These are phyloP conservation scores for Ophraella communa DNA, from an alignment of 2,888 invertebrate species.

Conservation along the genomic window DNA sequence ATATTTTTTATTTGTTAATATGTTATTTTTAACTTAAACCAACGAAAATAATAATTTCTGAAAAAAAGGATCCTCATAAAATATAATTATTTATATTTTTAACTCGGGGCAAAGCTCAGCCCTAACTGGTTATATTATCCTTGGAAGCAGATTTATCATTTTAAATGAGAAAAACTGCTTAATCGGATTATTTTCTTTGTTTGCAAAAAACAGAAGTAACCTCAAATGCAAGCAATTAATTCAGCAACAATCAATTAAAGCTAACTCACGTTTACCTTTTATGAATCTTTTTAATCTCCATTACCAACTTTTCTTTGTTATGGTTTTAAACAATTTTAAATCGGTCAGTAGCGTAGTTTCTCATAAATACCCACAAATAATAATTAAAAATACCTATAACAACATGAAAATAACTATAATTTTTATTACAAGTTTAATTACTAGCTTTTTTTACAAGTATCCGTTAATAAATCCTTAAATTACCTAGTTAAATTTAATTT, in stretches of 20 bases:
- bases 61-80: no score
- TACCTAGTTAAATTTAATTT: no score
- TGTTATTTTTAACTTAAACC: no score
- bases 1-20: no score
- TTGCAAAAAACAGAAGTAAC: conserved; percentile 1
- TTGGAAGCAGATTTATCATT: conserved; percentile 4
- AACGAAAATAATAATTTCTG: no score
- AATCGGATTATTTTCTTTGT: conserved; percentile 18
- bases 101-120: background rate
- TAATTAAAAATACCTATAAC: no score
- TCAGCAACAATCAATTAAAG: conserved; percentile 13
- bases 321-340: background rate
- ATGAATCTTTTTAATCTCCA: conserved; percentile 6
- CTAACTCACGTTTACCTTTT: background rate
- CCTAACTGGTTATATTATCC: conserved; percentile 12
- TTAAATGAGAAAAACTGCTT: conserved; percentile 6
- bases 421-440: no score
- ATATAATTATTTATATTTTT: no score
- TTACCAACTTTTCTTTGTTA: background rate
- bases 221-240: conserved; percentile 16
- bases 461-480: no score
- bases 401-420: no score
- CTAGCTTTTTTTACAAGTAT: no score
- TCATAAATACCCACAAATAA: no score
- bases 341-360: background rate